These are phyloP conservation scores for Pseudomyrmex cubaensis DNA, from an alignment of 1,140 invertebrate genomes.

Conservation along the genomic window DNA sequence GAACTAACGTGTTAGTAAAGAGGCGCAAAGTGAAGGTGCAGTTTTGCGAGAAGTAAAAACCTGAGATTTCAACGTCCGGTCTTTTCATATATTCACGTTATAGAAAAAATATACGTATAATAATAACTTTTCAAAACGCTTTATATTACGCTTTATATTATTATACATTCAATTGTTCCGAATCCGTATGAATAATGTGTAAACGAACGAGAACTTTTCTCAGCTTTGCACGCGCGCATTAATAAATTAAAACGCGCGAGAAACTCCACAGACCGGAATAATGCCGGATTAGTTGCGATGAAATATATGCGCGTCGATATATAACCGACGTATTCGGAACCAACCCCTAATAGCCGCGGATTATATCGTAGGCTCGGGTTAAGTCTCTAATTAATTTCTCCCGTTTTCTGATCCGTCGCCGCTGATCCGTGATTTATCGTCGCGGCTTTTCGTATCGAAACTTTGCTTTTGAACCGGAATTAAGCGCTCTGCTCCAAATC, in stretches of 20 bases:
- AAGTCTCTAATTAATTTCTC: conserved; percentile 50
- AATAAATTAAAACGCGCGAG: conserved; percentile 38
- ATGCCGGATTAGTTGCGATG: conserved; percentile 38
- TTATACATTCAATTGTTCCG: too few species aligned
- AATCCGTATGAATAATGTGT: neutral
- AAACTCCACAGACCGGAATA: neutral
- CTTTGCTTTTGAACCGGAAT: neutral
- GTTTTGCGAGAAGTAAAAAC: conserved; percentile 7
- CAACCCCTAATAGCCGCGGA: conserved; percentile 44
- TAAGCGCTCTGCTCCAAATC: neutral
- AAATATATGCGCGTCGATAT: conserved; percentile 44
- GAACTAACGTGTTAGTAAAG: neutral
- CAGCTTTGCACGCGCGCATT: neutral
- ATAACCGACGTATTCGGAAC: conserved; percentile 1
- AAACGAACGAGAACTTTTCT: neutral
- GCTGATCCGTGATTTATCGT: conserved; percentile 24
- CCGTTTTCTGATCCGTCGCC: conserved; percentile 33
- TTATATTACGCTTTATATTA: too few species aligned
- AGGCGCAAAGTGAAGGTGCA: conserved; percentile 38
- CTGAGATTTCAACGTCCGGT: neutral
- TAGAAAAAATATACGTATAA: neutral
- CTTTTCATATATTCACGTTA: neutral
- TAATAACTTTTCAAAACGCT: too few species aligned
- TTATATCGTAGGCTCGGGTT: conserved; percentile 30
- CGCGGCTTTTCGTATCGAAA: neutral